Base-by-base conservation (phyloP, 2,888 invertebrate species). In the Cryptocephalus primarius region DNA sequence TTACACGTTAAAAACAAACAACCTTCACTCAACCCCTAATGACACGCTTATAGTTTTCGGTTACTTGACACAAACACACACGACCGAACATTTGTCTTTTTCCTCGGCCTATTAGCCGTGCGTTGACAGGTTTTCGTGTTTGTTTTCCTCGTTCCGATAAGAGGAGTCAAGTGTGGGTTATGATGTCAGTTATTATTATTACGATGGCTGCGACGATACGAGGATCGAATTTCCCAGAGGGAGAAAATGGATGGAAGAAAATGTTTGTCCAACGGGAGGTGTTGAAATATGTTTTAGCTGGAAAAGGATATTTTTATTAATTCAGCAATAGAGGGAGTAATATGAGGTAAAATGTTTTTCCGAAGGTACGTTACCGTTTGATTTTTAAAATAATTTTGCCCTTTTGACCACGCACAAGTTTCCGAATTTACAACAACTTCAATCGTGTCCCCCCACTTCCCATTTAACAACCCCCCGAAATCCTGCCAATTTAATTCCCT, bases 11-110 rank as follows among this genome's bases (percentile, higher is more conserved):
- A 22, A 22, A 22, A 22, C 22, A 22, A 22, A 22, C 22, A 22
- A 4, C 22, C 22, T 36, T 36, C 36, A 11, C 6, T 36, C 36
- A n/a, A n/a, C 12, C 36, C 36, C n/a, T 36, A 36, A 36, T 36
- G 36, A 55, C 61, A 59, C 58, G 60, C 54, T 59, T 56, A 55
- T 55, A 59, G 64, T 66, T 64, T 67, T 60, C 52, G 48, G 62
- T 66, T 66, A 63, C 64, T 57, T 58, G 60, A 63, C 64, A 22
- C 22, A 22, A 4, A 22, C 22, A 22, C 22, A 22, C 65, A 64
- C 64, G 60, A 61, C 50, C 54, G 55, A 55, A 60, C 64, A 67
- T 67, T 66, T 66, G 65, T 67, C 65, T 66, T 65, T 60, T 22
- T 22, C 22, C 22, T 22, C 54, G 54, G 58, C 60, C 64, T 64